Conservation (phyloP, 1,140 invertebrate species). For the Zaprionus africanus region DNA sequence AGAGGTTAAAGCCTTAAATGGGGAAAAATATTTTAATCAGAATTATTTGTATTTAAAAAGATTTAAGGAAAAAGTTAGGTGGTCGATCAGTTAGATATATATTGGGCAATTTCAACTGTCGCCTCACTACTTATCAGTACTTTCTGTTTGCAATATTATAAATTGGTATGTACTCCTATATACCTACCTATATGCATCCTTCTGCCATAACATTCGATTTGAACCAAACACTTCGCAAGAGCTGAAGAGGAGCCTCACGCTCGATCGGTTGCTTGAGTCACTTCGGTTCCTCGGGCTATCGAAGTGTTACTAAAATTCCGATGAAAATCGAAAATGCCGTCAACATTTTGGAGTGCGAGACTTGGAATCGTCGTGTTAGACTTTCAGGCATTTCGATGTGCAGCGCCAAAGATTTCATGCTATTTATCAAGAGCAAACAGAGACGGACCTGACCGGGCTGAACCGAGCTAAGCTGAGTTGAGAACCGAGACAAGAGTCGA, state of each 20-base stretch:
- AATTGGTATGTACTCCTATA: too few relatives aligned
- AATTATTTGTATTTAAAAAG: too few relatives aligned
- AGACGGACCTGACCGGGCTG: conserved; percentile 8
- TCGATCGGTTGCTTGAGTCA: neutral
- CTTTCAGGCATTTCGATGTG: conserved; percentile 79
- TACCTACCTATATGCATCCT: neutral
- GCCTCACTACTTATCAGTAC: too few relatives aligned
- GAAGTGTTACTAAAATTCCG: conserved; percentile 62
- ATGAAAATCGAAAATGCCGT: conserved; percentile 75
- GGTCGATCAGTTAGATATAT: too few relatives aligned
- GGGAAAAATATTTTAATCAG: too few relatives aligned
- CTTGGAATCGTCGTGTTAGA: conserved; percentile 76
- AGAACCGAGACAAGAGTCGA: conserved; percentile 9
- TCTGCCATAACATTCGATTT: conserved; percentile 41
- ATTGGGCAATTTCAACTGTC: too few relatives aligned
- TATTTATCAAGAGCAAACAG: conserved; percentile 81
- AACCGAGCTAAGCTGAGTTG: conserved; percentile 2
- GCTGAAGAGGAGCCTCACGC: conserved; percentile 30
- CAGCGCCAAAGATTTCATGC: conserved; percentile 78
- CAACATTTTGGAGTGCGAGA: conserved; percentile 52
- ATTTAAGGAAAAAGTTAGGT: too few relatives aligned
- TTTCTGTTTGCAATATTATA: too few relatives aligned
- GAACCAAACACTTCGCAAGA: conserved; percentile 60
- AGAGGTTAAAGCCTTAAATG: too few relatives aligned
- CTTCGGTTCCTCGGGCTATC: neutral